These are phyloP conservation scores for Gastrophryne carolinensis DNA, from an alignment of 2,797 vertebrate species.

Conservation along the genomic window DNA sequence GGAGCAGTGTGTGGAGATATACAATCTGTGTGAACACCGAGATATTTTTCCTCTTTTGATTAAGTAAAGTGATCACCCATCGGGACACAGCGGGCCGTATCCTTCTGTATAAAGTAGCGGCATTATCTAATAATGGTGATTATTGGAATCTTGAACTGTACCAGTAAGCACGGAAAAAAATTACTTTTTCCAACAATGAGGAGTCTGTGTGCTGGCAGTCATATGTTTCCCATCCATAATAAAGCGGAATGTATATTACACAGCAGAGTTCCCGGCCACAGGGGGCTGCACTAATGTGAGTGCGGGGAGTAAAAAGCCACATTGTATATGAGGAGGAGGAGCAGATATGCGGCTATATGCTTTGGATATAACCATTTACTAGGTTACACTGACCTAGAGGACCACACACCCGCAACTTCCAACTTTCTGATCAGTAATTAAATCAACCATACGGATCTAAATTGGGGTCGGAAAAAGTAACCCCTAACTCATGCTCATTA, in stretches of 20 bases:
- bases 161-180: conserved; percentile 36
- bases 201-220: conserved; percentile 25
- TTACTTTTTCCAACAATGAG: conserved; percentile 28
- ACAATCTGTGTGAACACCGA: background rate
- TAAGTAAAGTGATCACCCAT: conserved; percentile 47
- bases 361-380: too few relatives aligned
- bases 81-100: conserved; percentile 40
- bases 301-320: background rate
- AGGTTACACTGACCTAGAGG: too few relatives aligned
- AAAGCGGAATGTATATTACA: conserved; percentile 13
- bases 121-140: conserved; percentile 47
- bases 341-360: too few relatives aligned
- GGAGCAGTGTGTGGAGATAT: conserved; percentile 6
- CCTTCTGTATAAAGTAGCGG: conserved; percentile 34
- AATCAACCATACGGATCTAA: too few relatives aligned
- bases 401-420: background rate
- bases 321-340: background rate
- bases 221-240: conserved; percentile 28
- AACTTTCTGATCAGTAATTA: too few relatives aligned
- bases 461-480: too few relatives aligned
- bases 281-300: background rate
- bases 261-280: background rate
- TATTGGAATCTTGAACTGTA: conserved; percentile 35
- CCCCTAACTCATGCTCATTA: too few relatives aligned
- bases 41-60: conserved; percentile 27